Percentiles rank a stretch among this genome's conserved stretches.
These are phyloP conservation scores for Pelodytes ibericus DNA, from an alignment of 2,797 vertebrate genomes.

Conservation along the genomic window DNA sequence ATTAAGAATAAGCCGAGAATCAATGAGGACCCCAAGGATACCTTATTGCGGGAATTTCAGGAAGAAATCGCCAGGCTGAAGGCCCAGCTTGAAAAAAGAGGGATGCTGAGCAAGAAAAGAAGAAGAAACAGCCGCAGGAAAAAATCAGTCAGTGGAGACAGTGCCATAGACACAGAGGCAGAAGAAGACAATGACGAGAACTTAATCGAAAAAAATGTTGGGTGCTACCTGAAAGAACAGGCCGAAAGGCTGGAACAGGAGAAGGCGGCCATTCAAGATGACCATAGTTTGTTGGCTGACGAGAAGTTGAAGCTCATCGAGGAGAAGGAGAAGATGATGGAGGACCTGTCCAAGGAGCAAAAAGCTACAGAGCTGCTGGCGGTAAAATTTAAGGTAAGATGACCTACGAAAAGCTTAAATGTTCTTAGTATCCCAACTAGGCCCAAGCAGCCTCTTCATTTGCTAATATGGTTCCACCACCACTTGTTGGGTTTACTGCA, in stretches of 20 bases:
- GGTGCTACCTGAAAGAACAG: constrained; percentile 79
- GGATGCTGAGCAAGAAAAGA: constrained; percentile 88
- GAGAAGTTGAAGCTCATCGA: constrained; percentile 84
- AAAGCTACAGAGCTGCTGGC: constrained; percentile 89
- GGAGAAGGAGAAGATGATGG: constrained; percentile 88
- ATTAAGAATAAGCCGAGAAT: constrained; percentile 96
- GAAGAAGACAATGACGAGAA: constrained; percentile 75
- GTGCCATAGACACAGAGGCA: constrained; percentile 70
- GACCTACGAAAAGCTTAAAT: too few species aligned
- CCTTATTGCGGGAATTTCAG: constrained; percentile 92
- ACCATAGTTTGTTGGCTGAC: constrained; percentile 79
- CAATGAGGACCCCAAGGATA: constrained; percentile 96
- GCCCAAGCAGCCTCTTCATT: too few species aligned
- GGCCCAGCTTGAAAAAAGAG: constrained; percentile 89
- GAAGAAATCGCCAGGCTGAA: constrained; percentile 91
- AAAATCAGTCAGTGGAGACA: constrained; percentile 76
- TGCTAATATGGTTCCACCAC: too few species aligned
- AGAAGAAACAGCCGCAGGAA: constrained; percentile 84
- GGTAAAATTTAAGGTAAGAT: constrained; percentile 91
- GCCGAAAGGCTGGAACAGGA: constrained; percentile 83
- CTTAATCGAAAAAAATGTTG: constrained; percentile 79
- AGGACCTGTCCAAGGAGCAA: constrained; percentile 87
- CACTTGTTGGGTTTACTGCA: too few species aligned
- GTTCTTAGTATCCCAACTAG: too few species aligned
- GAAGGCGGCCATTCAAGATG: constrained; percentile 83